Conservation (phyloP, 2,888 invertebrate genomes). For the Eristalis arbustorum region DNA sequence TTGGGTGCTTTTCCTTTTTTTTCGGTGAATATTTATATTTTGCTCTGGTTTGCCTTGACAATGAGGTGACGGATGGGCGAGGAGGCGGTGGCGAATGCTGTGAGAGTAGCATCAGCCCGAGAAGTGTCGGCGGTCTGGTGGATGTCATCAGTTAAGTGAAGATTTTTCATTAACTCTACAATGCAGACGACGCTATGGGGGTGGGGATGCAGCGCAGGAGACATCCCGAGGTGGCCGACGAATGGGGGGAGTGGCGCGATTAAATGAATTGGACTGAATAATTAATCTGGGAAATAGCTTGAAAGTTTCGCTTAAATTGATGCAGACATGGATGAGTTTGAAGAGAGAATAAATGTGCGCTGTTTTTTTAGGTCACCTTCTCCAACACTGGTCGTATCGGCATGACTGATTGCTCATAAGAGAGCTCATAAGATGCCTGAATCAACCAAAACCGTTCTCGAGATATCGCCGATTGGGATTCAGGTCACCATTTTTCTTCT, state of each 20-base stretch:
- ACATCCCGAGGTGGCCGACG: background rate
- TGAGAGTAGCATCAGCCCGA: conserved; percentile 1
- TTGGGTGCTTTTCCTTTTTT: background rate
- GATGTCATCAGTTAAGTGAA: conserved; percentile 17
- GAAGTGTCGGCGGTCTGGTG: background rate
- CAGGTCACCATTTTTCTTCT: no score
- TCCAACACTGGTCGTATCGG: no score
- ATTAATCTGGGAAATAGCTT: conserved; percentile 46
- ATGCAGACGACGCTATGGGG: background rate
- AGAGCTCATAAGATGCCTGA: no score
- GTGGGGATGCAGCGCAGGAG: background rate
- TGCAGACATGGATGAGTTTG: background rate
- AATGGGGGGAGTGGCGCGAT: conserved; percentile 17
- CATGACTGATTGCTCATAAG: no score
- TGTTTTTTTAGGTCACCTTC: no score
- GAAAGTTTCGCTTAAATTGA: conserved; percentile 31
- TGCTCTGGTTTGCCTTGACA: conserved; percentile 15
- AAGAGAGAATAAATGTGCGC: background rate
- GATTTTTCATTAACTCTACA: conserved; percentile 31
- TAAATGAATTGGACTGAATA: conserved; percentile 58
- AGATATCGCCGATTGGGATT: no score
- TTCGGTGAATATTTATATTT: conserved; percentile 54
- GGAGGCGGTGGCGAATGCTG: background rate
- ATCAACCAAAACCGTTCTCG: no score
- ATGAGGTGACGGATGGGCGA: conserved; percentile 2